These are phyloP conservation scores for Brachionus asplanchnoidis DNA, from an alignment of 1,140 invertebrate genomes.

Conservation along the genomic window DNA sequence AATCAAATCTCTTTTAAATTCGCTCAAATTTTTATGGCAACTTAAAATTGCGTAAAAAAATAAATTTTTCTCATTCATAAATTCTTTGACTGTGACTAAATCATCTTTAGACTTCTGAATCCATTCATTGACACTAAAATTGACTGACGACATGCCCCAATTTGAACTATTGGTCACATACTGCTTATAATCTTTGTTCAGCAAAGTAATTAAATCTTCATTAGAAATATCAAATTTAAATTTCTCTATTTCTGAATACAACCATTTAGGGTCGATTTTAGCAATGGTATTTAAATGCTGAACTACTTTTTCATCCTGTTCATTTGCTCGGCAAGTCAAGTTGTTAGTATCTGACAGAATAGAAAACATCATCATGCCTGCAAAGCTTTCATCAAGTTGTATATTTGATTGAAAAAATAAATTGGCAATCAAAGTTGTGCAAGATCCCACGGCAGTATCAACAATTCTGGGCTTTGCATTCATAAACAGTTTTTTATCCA, in stretches of 20 bases:
- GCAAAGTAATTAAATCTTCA: neutral
- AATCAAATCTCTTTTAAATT: neutral
- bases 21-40: neutral
- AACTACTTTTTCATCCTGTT: neutral
- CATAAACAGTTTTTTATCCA: neutral
- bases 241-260: neutral
- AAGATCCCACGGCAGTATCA: neutral
- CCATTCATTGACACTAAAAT: conserved; percentile 21
- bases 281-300: neutral
- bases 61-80: conserved; percentile 15
- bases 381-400: neutral
- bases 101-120: neutral
- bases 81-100: neutral
- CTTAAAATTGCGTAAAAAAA: conserved; percentile 7
- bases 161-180: neutral
- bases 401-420: neutral
- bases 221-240: conserved; percentile 2
- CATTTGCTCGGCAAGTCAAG: neutral
- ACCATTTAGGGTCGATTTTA: neutral
- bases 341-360: conserved; percentile 29
- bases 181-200: conserved; percentile 33
- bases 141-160: conserved; percentile 28
- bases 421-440: neutral
- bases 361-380: neutral
- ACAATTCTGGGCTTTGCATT: neutral